A percentile compares a stretch with the other conserved stretches of the same genome.
These are phyloP conservation scores for Piezodorus guildinii DNA, from an alignment of 1,140 invertebrate genomes.

Conservation along the genomic window DNA sequence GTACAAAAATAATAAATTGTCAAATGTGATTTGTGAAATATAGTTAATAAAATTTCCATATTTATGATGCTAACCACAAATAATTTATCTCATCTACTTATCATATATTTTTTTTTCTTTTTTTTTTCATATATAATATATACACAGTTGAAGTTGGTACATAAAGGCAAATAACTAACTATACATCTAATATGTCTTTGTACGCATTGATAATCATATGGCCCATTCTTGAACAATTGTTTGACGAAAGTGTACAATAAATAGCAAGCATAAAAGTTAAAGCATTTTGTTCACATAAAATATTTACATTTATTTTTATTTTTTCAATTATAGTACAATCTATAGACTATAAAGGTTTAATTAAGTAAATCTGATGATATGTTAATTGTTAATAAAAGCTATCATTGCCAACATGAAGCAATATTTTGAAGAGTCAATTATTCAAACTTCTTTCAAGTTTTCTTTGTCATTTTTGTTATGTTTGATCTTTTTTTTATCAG, in stretches of 20 bases:
- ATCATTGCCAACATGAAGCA: background rate
- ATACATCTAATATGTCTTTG: slow-evolving; percentile 11
- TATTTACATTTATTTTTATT: background rate
- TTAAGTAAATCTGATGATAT: background rate
- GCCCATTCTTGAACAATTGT: slow-evolving; percentile 12
- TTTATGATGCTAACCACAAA: background rate
- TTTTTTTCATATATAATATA: slow-evolving; percentile 1
- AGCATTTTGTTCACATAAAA: slow-evolving; percentile 1
- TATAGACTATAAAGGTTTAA: background rate
- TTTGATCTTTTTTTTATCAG: too few relatives aligned
- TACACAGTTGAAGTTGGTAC: slow-evolving; percentile 4
- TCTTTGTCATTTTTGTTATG: background rate
- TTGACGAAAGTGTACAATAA: slow-evolving; percentile 13
- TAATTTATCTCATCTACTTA: too few relatives aligned
- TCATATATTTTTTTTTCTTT: background rate
- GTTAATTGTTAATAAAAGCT: slow-evolving; percentile 6
- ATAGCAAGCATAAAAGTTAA: slow-evolving; percentile 9
- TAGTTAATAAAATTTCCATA: background rate
- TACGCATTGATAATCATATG: slow-evolving; percentile 10
- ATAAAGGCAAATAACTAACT: slow-evolving; percentile 1
- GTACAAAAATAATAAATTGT: slow-evolving; percentile 19
- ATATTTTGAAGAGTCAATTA: background rate
- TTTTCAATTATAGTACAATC: background rate
- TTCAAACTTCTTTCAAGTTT: background rate
- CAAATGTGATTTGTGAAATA: slow-evolving; percentile 7